These are phyloP conservation scores for Danionella dracula DNA, from an alignment of 2,797 vertebrate genomes.

Conservation along the genomic window DNA sequence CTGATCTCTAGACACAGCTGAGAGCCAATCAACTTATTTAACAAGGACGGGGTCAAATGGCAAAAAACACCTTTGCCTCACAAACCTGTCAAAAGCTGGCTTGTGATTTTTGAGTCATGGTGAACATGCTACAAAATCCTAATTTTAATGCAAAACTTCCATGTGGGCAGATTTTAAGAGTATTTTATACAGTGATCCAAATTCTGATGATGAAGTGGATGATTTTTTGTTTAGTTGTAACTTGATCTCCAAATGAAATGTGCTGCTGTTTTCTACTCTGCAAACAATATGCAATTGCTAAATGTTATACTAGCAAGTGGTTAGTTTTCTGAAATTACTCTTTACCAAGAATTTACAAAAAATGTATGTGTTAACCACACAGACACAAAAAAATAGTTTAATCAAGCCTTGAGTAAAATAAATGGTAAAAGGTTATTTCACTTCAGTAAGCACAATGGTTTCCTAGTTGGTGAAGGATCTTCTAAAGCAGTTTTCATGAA, in stretches of 20 bases:
- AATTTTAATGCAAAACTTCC: too few relatives aligned
- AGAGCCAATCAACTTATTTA: constrained; percentile 61
- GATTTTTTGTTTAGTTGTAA: background rate
- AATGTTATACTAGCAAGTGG: too few relatives aligned
- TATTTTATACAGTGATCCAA: background rate
- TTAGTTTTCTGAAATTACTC: too few relatives aligned
- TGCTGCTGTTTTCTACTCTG: too few relatives aligned
- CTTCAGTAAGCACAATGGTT: too few relatives aligned
- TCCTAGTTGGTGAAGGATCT: background rate
- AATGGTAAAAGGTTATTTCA: too few relatives aligned
- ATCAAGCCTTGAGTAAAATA: too few relatives aligned
- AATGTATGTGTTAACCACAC: too few relatives aligned
- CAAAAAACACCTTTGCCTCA: constrained; percentile 22
- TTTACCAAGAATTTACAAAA: too few relatives aligned
- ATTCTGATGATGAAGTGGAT: background rate
- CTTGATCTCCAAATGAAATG: background rate
- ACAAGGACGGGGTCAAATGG: constrained; percentile 55
- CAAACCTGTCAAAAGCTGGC: constrained; percentile 10
- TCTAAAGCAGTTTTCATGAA: too few relatives aligned
- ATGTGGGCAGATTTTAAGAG: background rate
- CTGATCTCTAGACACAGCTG: constrained; percentile 53
- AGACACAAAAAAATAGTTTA: too few relatives aligned
- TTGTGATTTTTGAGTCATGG: background rate
- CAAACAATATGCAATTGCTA: too few relatives aligned
- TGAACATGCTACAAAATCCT: background rate